Base-by-base conservation (phyloP, 2,797 vertebrate species). In the Buceros bicornis region DNA sequence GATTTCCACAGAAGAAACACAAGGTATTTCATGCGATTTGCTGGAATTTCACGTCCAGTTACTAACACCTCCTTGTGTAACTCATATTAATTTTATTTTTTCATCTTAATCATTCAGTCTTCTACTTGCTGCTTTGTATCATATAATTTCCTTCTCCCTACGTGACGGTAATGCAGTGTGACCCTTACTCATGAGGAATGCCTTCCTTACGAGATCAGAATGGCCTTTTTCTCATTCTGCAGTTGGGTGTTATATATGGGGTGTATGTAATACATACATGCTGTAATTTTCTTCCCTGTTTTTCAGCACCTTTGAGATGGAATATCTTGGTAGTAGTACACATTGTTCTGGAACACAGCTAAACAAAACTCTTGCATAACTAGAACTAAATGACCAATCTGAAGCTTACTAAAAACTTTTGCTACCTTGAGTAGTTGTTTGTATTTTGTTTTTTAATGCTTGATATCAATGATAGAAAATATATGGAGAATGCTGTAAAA, bases 11-110 rank as follows among this genome's bases (percentile, higher is more conserved):
- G 42, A 70, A 80, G 25, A 8, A 84, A 22, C 2, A 14, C 6
- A 50, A 45, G 2, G 3, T 69, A 10, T 60, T 78, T 82, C 4
- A 8, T 51, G 4, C 1, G 1, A 18, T 13, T 74, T 4, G 3
- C 20, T 4, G 3, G 8, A 85, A 82, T 95, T 87, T 74, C 21
- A 6, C 40, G 11, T 78, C 24, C 10, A 7, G 9, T 82, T 87
- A 40, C 21, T 84, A 40, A 33, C 47, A 45, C 1, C 8, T 74
- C 26, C 20, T 65, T 53, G 16, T 31, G 5, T 76, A 76, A 65
- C 19, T 62, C 15, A 10, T 28, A 60, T 4, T 43, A 11, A 62
- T 62, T 45, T 61, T 76, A 28, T 51, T 92, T 51, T 76, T 76
- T 82, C 2, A 3, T 80, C 40, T 25, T 51, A 42, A 57, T 82